Evolutionary conservation across 2,888 invertebrate genomes (phyloP).

Genomic region (Dasysyrphus albostriatus): DNA sequence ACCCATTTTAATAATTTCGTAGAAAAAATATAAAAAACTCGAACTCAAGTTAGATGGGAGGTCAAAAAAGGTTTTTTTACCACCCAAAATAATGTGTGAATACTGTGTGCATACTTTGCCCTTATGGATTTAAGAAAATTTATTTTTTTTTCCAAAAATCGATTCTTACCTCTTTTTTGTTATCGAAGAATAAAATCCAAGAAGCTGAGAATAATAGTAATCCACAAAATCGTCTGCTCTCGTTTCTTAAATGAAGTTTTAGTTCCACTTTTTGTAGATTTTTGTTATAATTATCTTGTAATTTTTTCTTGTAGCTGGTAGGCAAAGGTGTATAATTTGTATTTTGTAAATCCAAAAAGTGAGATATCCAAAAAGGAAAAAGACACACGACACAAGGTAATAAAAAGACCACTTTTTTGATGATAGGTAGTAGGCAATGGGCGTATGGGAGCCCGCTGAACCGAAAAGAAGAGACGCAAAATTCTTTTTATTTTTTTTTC

Average conservation of each 20-base stretch:
- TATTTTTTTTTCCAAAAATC: not conserved
- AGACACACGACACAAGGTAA: slow-evolving; percentile 12
- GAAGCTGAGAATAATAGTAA: slow-evolving; percentile 1
- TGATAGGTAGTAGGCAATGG: slow-evolving; percentile 27
- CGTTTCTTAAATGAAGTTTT: not conserved
- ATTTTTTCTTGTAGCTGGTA: slow-evolving; percentile 41
- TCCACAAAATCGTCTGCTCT: slow-evolving; percentile 17
- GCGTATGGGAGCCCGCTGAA: slow-evolving; percentile 1
- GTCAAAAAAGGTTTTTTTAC: no score
- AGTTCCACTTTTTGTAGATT: slow-evolving; percentile 13
- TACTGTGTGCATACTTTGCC: not conserved
- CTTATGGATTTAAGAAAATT: not conserved
- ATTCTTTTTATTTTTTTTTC: not conserved
- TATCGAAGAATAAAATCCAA: not conserved
- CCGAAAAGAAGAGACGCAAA: slow-evolving; percentile 6
- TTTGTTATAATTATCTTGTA: slow-evolving; percentile 8
- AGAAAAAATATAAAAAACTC: not conserved
- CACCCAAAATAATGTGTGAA: not conserved
- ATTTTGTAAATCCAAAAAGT: slow-evolving; percentile 32
- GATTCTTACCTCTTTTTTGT: not conserved
- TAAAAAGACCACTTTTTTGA: slow-evolving; percentile 27
- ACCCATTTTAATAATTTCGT: not conserved
- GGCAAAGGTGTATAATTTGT: slow-evolving; percentile 36
- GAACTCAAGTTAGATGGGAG: not conserved
- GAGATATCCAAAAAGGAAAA: slow-evolving; percentile 41